Conservation (phyloP, 2,797 vertebrate species). For the Tachyglossus aculeatus region DNA sequence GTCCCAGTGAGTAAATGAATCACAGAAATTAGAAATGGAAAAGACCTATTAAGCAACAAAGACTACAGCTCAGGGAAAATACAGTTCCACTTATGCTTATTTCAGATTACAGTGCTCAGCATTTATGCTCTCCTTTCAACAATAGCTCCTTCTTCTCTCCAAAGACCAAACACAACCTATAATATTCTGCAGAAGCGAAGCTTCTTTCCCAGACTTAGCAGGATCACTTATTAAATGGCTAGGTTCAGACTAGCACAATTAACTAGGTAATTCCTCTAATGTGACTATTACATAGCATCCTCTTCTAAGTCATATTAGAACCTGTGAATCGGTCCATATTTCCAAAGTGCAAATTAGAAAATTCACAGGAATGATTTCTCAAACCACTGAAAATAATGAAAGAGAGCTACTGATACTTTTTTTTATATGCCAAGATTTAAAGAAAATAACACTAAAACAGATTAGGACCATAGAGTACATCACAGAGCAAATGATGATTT, state of each 20-base stretch:
- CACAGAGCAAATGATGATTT: not conserved
- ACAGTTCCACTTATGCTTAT: not conserved
- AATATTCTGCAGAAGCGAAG: constrained; percentile 18
- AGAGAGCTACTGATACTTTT: not conserved
- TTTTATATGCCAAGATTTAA: too few relatives aligned
- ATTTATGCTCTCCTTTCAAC: constrained; percentile 21
- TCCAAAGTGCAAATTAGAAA: constrained; percentile 34
- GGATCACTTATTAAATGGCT: constrained; percentile 36
- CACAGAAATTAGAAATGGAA: constrained; percentile 23
- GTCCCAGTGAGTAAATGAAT: constrained; percentile 25
- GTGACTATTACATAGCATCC: constrained; percentile 36
- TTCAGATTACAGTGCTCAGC: constrained; percentile 33
- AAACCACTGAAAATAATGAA: not conserved
- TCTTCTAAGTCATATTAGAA: constrained; percentile 14
- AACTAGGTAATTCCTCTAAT: constrained; percentile 44
- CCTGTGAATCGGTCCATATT: constrained; percentile 23
- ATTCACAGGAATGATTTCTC: constrained; percentile 22
- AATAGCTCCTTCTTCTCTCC: constrained; percentile 2
- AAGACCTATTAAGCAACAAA: constrained; percentile 5
- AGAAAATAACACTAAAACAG: not conserved
- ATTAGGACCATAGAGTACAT: not conserved
- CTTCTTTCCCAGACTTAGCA: constrained; percentile 6
- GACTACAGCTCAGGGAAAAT: constrained; percentile 7
- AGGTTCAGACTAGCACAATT: constrained; percentile 49
- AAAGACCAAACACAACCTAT: constrained; percentile 8